Conservation (phyloP, 2,888 invertebrate genomes). For the Latrodectus hesperus region DNA sequence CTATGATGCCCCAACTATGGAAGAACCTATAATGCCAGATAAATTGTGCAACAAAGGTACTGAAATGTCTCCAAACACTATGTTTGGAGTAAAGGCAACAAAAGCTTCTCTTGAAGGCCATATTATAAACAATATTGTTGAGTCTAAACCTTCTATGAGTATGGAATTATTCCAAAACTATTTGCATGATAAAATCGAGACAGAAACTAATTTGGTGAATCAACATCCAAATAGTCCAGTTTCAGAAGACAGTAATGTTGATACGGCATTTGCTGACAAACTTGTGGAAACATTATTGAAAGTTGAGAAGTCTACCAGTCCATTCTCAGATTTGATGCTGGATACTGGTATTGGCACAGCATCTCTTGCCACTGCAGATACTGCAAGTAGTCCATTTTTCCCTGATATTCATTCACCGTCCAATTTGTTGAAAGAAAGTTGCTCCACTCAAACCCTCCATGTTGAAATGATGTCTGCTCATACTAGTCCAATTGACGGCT, state of each 20-base stretch:
- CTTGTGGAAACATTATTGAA: slow-evolving; percentile 22
- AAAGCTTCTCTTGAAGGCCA: slow-evolving; percentile 4
- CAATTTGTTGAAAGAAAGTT: slow-evolving; percentile 47
- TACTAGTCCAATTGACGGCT: slow-evolving; percentile 67
- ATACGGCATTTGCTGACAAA: neutral
- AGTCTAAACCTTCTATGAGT: neutral
- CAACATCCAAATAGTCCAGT: neutral
- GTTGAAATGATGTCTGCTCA: slow-evolving; percentile 61
- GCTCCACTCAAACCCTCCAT: slow-evolving; percentile 65
- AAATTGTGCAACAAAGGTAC: slow-evolving; percentile 48
- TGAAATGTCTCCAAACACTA: slow-evolving; percentile 53
- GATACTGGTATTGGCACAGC: slow-evolving; percentile 67
- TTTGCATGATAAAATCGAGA: neutral
- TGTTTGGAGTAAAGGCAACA: neutral
- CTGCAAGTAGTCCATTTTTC: slow-evolving; percentile 63
- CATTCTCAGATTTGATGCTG: slow-evolving; percentile 54
- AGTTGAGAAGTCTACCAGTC: slow-evolving; percentile 65
- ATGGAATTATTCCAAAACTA: neutral
- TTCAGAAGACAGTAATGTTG: neutral
- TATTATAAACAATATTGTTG: neutral
- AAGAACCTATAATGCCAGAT: slow-evolving; percentile 30
- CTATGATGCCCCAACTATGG: slow-evolving; percentile 63
- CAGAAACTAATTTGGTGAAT: neutral
- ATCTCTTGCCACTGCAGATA: slow-evolving; percentile 57
- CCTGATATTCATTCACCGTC: slow-evolving; percentile 50